These are phyloP conservation scores for Acronicta aceris DNA, from an alignment of 2,888 invertebrate species.

Conservation along the genomic window DNA sequence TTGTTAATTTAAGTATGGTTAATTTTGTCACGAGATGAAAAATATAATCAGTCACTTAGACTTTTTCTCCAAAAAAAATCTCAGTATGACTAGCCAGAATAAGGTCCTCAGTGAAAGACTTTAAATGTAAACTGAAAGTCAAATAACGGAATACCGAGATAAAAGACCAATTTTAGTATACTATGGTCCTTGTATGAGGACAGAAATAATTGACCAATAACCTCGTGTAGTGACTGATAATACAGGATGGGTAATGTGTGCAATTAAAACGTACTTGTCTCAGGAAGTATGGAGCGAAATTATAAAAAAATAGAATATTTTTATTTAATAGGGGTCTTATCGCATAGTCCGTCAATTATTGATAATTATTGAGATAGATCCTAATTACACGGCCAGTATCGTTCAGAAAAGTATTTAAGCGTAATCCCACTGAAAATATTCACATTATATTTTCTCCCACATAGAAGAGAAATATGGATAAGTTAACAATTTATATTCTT, in stretches of 20 bases:
- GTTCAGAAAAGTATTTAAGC: constrained; percentile 59
- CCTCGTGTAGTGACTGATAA: constrained; percentile 8
- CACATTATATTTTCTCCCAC: constrained; percentile 44
- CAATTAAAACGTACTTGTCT: constrained; percentile 21
- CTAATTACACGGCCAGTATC: constrained; percentile 22
- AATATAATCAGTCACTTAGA: no score
- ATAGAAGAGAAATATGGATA: constrained; percentile 43
- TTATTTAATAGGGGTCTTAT: constrained; percentile 59
- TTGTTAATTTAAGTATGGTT: no score
- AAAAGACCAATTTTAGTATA: constrained; percentile 20
- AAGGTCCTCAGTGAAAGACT: no score
- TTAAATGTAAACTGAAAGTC: no score
- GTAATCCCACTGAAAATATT: constrained; percentile 30
- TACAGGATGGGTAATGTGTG: not conserved
- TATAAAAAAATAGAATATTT: constrained; percentile 28
- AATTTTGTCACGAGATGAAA: no score
- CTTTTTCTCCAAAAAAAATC: no score
- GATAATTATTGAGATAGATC: constrained; percentile 35
- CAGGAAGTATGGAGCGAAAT: constrained; percentile 19
- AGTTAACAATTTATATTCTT: constrained; percentile 39
- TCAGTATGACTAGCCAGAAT: no score
- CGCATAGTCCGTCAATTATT: constrained; percentile 52
- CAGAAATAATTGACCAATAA: constrained; percentile 24
- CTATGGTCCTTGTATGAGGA: constrained; percentile 5
- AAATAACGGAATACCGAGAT: constrained; percentile 14